phyloP scores from a whole-genome alignment of 2,888 invertebrate genomes.

The Eupithecia inturbata region DNA sequence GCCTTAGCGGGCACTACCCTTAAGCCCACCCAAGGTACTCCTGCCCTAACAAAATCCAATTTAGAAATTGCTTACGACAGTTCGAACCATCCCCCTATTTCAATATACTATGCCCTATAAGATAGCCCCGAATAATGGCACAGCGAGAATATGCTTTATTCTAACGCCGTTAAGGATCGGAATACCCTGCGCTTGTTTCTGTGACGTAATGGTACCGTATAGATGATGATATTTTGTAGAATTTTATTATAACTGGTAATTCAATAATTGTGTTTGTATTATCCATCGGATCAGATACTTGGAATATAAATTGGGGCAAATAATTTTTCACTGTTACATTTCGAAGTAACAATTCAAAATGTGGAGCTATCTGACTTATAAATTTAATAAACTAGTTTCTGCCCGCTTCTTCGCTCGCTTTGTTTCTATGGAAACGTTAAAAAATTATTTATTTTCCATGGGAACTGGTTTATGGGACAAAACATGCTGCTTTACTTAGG shows the following conservation, averaged over 20 bases:
- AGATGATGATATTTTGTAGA: neutral
- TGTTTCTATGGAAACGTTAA: too few relatives aligned
- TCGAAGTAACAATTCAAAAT: neutral
- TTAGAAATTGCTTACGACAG: slow-evolving; percentile 70
- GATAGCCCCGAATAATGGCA: slow-evolving; percentile 44
- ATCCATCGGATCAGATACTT: neutral
- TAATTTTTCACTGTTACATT: neutral
- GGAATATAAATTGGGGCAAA: neutral
- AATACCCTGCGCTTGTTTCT: slow-evolving; percentile 33
- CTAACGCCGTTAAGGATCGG: slow-evolving; percentile 44
- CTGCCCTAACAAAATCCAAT: slow-evolving; percentile 62
- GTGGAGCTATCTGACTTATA: neutral
- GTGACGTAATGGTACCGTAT: neutral
- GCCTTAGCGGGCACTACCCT: neutral
- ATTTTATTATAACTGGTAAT: slow-evolving; percentile 3
- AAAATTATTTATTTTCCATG: too few relatives aligned
- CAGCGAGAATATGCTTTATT: slow-evolving; percentile 53
- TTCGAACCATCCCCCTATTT: slow-evolving; percentile 60
- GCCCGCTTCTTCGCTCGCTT: too few relatives aligned
- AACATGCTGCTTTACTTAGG: too few relatives aligned
- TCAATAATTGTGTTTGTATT: neutral
- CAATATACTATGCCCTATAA: slow-evolving; percentile 42
- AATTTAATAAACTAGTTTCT: too few relatives aligned
- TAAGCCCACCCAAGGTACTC: slow-evolving; percentile 41
- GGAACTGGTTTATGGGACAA: too few relatives aligned